Evolutionary conservation across 2,113 vertebrate genomes (phyloP).

Genomic region (Casuarius casuarius): DNA sequence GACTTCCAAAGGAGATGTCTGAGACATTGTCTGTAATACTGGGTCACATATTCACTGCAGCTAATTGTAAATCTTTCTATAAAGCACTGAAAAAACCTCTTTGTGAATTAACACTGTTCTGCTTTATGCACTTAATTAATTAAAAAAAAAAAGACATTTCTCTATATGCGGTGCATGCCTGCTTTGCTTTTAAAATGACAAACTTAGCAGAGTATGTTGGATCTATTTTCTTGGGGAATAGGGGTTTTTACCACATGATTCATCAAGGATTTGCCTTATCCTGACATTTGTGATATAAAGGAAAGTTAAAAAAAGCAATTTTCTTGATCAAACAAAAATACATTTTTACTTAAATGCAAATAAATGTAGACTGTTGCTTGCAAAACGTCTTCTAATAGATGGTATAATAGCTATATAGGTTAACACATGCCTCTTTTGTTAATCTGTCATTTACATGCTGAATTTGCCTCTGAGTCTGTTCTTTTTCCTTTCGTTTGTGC

Average conservation of each 20-base stretch:
- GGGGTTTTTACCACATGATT: conserved; percentile 75
- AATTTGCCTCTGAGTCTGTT: conserved; percentile 59
- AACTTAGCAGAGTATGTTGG: conserved; percentile 75
- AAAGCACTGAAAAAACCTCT: conserved; percentile 72
- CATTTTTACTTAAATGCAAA: conserved; percentile 78
- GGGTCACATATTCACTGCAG: conserved; percentile 61
- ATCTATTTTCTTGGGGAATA: conserved; percentile 80
- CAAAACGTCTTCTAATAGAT: conserved; percentile 70
- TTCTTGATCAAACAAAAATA: conserved; percentile 74
- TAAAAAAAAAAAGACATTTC: conserved; percentile 55
- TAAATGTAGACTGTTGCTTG: conserved; percentile 77
- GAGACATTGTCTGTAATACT: conserved; percentile 18
- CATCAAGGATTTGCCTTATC: conserved; percentile 82
- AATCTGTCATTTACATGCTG: conserved; percentile 61
- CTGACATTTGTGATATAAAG: conserved; percentile 81
- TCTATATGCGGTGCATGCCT: conserved; percentile 75
- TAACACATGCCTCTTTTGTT: conserved; percentile 71
- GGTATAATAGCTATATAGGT: conserved; percentile 52
- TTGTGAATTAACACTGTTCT: conserved; percentile 76
- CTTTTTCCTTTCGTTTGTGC: conserved; percentile 73
- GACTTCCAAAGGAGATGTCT: conserved; percentile 51
- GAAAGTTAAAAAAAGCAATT: conserved; percentile 70
- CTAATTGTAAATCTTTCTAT: conserved; percentile 71
- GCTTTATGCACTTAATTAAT: conserved; percentile 73
- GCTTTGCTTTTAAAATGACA: conserved; percentile 78